These are phyloP conservation scores for Hippocampus guttulatus DNA, from an alignment of 2,113 vertebrate genomes.

Conservation along the genomic window DNA sequence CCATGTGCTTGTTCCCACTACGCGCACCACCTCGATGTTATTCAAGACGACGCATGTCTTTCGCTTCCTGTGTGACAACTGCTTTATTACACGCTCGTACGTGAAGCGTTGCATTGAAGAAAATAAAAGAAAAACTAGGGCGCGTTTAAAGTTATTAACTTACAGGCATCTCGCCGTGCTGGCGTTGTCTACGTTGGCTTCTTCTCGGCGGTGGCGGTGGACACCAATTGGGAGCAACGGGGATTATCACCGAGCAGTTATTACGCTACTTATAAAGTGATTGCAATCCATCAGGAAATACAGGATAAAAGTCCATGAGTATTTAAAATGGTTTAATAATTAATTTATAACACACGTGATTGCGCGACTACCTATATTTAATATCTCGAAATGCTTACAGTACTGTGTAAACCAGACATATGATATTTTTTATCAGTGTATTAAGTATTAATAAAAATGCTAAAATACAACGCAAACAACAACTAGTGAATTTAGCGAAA, in stretches of 20 bases:
- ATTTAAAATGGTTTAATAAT: not conserved
- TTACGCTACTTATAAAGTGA: not conserved
- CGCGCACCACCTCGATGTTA: not conserved
- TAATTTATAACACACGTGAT: not conserved
- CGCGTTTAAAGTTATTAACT: not conserved
- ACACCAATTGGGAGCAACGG: not conserved
- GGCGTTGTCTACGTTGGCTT: not conserved
- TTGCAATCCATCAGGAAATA: not conserved
- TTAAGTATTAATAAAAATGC: not conserved
- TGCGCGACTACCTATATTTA: not conserved
- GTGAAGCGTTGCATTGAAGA: not conserved
- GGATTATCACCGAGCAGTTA: not conserved
- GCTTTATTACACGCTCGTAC: not conserved
- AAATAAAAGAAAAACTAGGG: not conserved
- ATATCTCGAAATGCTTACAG: not conserved
- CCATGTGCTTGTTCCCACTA: slow-evolving; percentile 1
- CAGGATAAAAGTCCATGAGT: not conserved
- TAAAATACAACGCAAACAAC: not conserved
- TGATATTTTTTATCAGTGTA: not conserved
- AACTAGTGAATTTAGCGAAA: not conserved
- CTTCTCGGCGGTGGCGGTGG: not conserved
- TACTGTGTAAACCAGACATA: not conserved
- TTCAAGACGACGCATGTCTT: not conserved
- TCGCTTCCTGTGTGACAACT: not conserved
- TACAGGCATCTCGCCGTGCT: slow-evolving; percentile 10